Base-by-base conservation (phyloP, 2,888 invertebrate genomes). In the Cephus nigrinus region DNA sequence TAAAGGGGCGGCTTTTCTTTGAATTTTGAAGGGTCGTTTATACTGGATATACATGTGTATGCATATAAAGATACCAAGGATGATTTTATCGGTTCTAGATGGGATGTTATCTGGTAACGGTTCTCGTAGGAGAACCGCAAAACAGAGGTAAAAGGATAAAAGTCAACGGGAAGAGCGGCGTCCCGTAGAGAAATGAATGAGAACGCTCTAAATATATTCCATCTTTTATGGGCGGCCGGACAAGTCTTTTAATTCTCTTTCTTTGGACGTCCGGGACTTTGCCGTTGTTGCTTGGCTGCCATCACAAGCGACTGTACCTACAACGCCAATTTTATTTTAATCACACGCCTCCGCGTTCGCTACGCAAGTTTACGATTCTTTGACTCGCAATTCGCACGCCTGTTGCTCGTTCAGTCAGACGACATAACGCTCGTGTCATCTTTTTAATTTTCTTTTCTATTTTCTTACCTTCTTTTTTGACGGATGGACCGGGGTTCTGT, bases 161-260 rank as follows among this genome's bases (percentile, higher is more conserved):
- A 73, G 76, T 72, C 12, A 76, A 75, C 68, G 35, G 69, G 68
- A 32, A 32, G 74, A 75, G 69, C 30, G 72, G 33, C 40, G 69
- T 78, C 69, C 55, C 74, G 55, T 55, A 23, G 23, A 80, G 80
- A 84, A 83, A 82, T 82, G 83, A 84, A 83, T 84, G 82, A 81
- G 81, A 55, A 55, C 73, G 74, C 79, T 78, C 82, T 83, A 84
- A 82, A 84, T 83, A 83, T 78, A 75, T 35, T 32, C 68, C 71
- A 78, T 76, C 80, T 81, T 82, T 81, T 79, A 75, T 69, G 36
- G 74, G 5, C 30, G 11, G 32, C 73, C 33, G 73, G 71, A 75
- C 55, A 74, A 68, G 72, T 76, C 79, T 76, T 76, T 77, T 75
- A 36, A 36, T 69, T 73, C 68, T 74, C 73, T 78, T 76, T 76